Evolutionary conservation across 1,140 invertebrate species (phyloP).

Genomic region (Apis laboriosa): DNA sequence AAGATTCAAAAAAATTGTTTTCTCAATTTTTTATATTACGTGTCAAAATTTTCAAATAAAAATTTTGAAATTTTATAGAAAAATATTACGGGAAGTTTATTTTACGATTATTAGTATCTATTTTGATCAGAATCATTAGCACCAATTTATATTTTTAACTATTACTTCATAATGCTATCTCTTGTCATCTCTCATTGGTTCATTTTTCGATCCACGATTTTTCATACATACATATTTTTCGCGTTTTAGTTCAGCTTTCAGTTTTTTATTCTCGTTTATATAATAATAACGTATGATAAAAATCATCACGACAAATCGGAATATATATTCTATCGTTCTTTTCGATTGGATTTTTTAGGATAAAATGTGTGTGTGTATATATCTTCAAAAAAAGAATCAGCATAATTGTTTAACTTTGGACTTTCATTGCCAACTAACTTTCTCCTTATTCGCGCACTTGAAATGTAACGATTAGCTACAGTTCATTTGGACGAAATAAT

Average conservation of each 20-base stretch:
- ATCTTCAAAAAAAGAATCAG: neutral
- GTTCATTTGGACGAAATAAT: neutral
- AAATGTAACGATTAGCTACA: slow-evolving; percentile 46
- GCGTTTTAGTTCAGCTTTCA: neutral
- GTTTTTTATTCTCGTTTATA: slow-evolving; percentile 23
- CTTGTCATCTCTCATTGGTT: neutral
- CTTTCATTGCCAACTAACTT: slow-evolving; percentile 48
- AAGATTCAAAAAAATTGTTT: too few species aligned
- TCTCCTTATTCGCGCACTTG: slow-evolving; percentile 46
- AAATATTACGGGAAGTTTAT: too few species aligned
- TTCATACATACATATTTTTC: neutral
- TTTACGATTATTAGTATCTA: too few species aligned
- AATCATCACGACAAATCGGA: neutral
- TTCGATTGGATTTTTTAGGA: neutral
- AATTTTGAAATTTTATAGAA: too few species aligned
- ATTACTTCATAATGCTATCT: too few species aligned
- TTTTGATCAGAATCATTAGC: too few species aligned
- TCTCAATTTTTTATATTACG: too few species aligned
- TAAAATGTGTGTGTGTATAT: neutral
- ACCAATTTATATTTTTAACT: too few species aligned
- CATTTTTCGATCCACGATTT: too few species aligned
- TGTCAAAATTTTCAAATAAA: too few species aligned
- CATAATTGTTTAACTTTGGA: slow-evolving; percentile 46
- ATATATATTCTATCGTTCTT: neutral
- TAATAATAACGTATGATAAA: slow-evolving; percentile 25